Conservation (phyloP, 2,113 vertebrate genomes). For the Sciurus niger region DNA sequence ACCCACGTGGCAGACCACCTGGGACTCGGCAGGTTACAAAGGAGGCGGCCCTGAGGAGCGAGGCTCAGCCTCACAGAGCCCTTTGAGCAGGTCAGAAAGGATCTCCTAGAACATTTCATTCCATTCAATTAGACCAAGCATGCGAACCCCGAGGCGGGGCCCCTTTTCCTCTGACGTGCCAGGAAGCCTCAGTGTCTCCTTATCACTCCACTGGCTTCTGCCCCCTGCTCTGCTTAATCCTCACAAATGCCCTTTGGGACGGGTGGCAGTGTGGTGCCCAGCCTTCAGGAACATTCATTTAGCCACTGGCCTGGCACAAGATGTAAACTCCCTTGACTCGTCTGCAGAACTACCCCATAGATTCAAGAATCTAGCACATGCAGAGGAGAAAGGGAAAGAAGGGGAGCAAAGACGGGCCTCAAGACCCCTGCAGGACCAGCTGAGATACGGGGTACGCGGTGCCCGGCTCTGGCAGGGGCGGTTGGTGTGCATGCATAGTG, state of each 20-base stretch:
- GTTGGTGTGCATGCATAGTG: fast-evolving
- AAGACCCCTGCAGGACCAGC: background rate
- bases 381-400: background rate
- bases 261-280: background rate
- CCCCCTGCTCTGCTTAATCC: background rate
- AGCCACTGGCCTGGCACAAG: background rate
- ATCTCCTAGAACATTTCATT: fast-evolving
- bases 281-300: constrained; percentile 24
- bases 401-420: background rate
- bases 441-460: too few species aligned
- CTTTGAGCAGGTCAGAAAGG: background rate
- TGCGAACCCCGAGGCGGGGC: fast-evolving
- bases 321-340: background rate
- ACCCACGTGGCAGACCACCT: background rate
- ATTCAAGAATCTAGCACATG: background rate
- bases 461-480: background rate
- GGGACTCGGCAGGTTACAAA: background rate
- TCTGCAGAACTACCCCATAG: background rate
- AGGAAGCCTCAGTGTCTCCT: background rate
- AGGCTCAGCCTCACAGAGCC: background rate
- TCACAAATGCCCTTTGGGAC: background rate
- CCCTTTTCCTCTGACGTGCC: background rate
- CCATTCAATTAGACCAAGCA: fast-evolving
- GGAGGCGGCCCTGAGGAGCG: background rate
- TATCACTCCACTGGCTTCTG: background rate